A percentile compares a stretch with the other conserved stretches of the same genome.
These are phyloP conservation scores for Urechis unicinctus DNA, from an alignment of 2,888 invertebrate species.

Conservation along the genomic window DNA sequence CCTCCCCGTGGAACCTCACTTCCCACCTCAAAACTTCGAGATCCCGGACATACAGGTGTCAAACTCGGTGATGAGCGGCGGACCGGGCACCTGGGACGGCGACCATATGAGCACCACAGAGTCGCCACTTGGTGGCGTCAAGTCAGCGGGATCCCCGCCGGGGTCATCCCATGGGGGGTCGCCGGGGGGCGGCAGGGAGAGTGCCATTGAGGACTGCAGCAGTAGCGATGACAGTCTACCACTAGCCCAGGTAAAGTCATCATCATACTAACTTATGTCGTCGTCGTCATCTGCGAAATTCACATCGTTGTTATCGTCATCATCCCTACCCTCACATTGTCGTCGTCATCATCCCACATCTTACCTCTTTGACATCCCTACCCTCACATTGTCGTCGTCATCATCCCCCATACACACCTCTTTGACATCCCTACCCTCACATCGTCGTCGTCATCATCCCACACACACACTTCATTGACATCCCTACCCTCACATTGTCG, in stretches of 20 bases:
- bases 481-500: too few species aligned
- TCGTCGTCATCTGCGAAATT: not conserved
- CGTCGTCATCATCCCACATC: not conserved
- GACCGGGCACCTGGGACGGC: not conserved
- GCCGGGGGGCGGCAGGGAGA: conserved; percentile 62
- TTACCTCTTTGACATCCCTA: not conserved
- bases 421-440: not conserved
- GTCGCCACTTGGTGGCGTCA: too few species aligned
- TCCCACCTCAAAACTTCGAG: conserved; percentile 45
- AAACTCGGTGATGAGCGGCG: conserved; percentile 12
- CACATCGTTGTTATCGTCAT: not conserved
- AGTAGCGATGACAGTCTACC: conserved; percentile 60
- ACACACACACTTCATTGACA: too few species aligned
- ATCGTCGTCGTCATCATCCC: too few species aligned
- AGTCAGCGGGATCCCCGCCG: too few species aligned
- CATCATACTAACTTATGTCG: not conserved
- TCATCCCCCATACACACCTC: not conserved
- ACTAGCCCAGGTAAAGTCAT: conserved; percentile 39
- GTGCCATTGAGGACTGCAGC: conserved; percentile 74
- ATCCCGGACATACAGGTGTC: conserved; percentile 37
- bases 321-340: not conserved
- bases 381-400: not conserved
- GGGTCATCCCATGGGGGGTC: too few species aligned
- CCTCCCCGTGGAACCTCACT: too few species aligned
- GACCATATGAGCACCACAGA: too few species aligned